These are phyloP conservation scores for Pogona vitticeps DNA, from an alignment of 2,113 vertebrate species.

Conservation along the genomic window DNA sequence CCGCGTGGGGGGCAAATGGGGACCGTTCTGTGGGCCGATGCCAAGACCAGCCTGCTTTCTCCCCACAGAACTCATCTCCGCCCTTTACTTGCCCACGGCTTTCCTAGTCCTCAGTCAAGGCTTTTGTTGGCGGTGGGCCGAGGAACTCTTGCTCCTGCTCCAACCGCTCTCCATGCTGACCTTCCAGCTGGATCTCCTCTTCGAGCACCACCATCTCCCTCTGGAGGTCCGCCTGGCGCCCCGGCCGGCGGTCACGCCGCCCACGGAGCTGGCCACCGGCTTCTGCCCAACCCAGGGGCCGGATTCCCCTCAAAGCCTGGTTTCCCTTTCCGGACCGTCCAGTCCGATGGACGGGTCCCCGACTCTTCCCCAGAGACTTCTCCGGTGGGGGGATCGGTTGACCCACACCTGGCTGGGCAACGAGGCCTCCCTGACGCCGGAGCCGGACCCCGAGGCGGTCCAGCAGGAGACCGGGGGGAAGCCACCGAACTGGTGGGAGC, in stretches of 20 bases:
- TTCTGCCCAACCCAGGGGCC: too few relatives aligned
- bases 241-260: accelerated
- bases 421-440: accelerated
- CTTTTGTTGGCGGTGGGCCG: slow-evolving; percentile 63
- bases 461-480: background rate
- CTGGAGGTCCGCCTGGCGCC: slow-evolving; percentile 39
- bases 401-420: slow-evolving; percentile 73
- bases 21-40: too few relatives aligned
- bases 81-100: slow-evolving; percentile 73
- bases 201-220: slow-evolving; percentile 78
- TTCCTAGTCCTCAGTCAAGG: slow-evolving; percentile 78
- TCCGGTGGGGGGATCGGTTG: slow-evolving; percentile 84
- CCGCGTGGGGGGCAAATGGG: too few relatives aligned
- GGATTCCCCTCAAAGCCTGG: accelerated
- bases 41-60: too few relatives aligned
- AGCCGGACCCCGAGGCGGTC: accelerated
- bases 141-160: slow-evolving; percentile 78
- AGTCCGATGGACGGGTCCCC: slow-evolving; percentile 61
- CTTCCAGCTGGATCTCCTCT: slow-evolving; percentile 82
- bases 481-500: slow-evolving; percentile 72
- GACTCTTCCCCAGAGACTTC: slow-evolving; percentile 85
- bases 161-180: slow-evolving; percentile 80
- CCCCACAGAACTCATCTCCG: slow-evolving; percentile 65
- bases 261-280: accelerated
- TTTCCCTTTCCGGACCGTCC: too few relatives aligned